A percentile compares a stretch with the other conserved stretches of the same genome.
Conservation (phyloP, 2,888 invertebrate species). For the Ecdyonurus torrentis region DNA sequence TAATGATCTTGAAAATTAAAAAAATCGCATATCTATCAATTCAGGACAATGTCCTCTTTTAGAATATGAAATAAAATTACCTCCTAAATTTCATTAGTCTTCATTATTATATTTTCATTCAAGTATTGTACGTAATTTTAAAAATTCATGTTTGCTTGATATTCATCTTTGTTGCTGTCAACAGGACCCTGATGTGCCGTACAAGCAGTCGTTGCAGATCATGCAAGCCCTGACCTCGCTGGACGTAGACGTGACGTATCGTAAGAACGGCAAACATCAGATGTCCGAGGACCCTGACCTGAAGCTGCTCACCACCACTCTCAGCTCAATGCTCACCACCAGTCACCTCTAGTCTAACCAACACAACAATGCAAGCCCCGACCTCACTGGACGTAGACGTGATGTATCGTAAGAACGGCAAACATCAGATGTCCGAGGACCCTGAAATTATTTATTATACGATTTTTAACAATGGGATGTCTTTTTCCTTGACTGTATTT, state of each 20-base stretch:
- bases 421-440: slow-evolving; percentile 9
- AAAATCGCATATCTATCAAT: no score
- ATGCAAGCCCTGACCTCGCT: slow-evolving; percentile 1
- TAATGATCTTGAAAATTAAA: no score
- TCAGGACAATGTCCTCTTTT: no score
- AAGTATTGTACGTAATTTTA: neutral
- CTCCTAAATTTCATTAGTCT: neutral
- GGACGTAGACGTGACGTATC: slow-evolving; percentile 7
- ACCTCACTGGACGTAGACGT: slow-evolving; percentile 7
- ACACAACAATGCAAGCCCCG: slow-evolving; percentile 1
- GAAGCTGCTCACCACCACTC: neutral
- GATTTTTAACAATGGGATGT: no score
- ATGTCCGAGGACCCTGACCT: slow-evolving; percentile 9
- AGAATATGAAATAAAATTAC: no score
- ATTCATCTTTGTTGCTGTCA: neutral
- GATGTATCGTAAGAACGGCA: slow-evolving; percentile 5
- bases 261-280: slow-evolving; percentile 8
- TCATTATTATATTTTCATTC: neutral
- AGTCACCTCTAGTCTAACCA: neutral
- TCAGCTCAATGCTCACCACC: neutral
- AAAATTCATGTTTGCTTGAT: neutral
- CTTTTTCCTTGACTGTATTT: no score
- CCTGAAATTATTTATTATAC: no score
- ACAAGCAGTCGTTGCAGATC: slow-evolving; percentile 5
- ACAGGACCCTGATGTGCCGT: slow-evolving; percentile 10